Evolutionary conservation across 2,113 vertebrate species (phyloP), one percentile per base, ranked within the genome.

Genomic region (Dolichallabes microphthalmus): DNA sequence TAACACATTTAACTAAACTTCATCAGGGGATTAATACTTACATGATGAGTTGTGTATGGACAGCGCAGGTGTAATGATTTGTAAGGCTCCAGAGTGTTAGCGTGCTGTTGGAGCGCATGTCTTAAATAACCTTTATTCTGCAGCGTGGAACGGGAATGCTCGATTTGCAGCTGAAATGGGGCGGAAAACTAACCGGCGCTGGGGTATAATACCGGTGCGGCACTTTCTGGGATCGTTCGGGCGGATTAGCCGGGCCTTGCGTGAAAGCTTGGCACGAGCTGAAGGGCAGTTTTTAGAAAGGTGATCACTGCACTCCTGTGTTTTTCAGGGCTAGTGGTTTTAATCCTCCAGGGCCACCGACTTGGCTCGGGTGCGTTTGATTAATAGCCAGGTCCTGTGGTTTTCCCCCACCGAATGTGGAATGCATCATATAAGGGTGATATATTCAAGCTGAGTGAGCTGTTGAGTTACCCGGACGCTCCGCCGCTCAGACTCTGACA

Each of bases 81-180:
- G 60, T 60, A 79, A 78, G 30, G 30, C 10, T 60, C 55, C 11
- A 25, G 76, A 60, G 35, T 19, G 20, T n/a, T 60, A 60, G 19
- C 19, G 4, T 68, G 45, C 17, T 4, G n/a, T 83, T 78, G 63
- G 25, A 73, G 55, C 35, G 80, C 82, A 84, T 35, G 32, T 86
- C 39, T 27, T 50, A 85, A 81, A 88, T 90, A 90, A 89, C 83
- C 52, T 86, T 87, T 87, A 80, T 88, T 90, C 85, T 86, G 80
- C 25, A 39, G 52, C 22, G 17, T 52, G 57, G 86, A 86, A 78
- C 61, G 63, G 63, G 20, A 88, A 91, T 87, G 90, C 89, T 86
- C 50, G 91, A 91, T 90, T 91, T 89, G 20, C 84, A 86, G 85
- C 83, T 83, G 90, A 92, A 93, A 92, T 93, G 93, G 89, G 90